Base-by-base conservation (phyloP, 2,888 invertebrate species). In the Platynereis dumerilii region DNA sequence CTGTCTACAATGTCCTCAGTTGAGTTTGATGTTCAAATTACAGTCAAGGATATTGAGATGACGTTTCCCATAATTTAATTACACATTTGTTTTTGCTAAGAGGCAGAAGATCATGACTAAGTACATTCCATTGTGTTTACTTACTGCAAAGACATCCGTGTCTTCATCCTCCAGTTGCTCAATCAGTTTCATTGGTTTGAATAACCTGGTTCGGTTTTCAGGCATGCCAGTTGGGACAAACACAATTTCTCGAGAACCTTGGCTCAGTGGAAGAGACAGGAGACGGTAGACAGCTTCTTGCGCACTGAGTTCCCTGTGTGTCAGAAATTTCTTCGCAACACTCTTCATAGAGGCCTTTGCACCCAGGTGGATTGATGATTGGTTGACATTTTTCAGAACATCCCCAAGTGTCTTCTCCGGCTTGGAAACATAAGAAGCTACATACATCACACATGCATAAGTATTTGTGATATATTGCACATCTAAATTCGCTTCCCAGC, bases 401-500 rank as follows among this genome's bases (percentile, higher is more conserved):
- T n/a, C n/a, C n/a, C n/a, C n/a, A n/a, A n/a, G n/a, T n/a, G 60
- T 66, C 20, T 62, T 17, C 22, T 68, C 53, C 17, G 59, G 44
- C 58, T 71, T 71, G 17, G 67, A 68, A 22, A 74, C 65, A 54
- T 73, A 74, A 20, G 66, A 55, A 7, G 65, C 73, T 44, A 80
- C 76, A 63, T 82, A 83, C 20, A 73, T 66, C 7, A 76, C 74
- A 64, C 80, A 78, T 56, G 78, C 76, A 73, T 79, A 80, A 42
- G 74, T 69, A 72, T 81, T 77, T n/a, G 75, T 58, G 1, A 81
- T 74, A 70, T 73, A 81, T 64, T 83, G 81, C 20, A 78, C 67
- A 69, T 82, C 82, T 74, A 82, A 78, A 65, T 81, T 83, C 5
- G 81, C 77, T 52, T 69, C 29, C 68, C 71, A 73, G n/a, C 78